Percentiles rank a stretch among this genome's conserved stretches.
phyloP scores from a whole-genome alignment of 2,888 invertebrate genomes.

The Thera britannica region DNA sequence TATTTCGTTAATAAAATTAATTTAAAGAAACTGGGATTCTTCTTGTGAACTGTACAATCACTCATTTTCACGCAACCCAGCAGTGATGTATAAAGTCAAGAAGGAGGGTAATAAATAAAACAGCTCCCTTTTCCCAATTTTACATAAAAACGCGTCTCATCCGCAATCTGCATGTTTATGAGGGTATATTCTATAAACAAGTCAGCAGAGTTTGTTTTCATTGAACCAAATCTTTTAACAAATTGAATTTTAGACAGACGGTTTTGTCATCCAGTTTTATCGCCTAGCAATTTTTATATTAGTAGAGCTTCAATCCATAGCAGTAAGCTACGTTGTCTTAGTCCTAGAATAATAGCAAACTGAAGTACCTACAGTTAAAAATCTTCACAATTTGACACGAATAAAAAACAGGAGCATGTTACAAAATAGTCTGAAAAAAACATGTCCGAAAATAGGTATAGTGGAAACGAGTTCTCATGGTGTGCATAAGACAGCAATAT shows the following conservation, averaged over 20 bases:
- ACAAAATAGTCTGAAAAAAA: not conserved
- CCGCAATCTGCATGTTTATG: constrained; percentile 85
- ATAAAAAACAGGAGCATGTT: not conserved
- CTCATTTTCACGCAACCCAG: constrained; percentile 62
- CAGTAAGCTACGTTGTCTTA: too few species aligned
- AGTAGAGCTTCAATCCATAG: not conserved
- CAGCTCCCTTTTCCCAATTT: constrained; percentile 77
- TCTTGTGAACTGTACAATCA: constrained; percentile 57
- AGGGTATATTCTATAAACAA: constrained; percentile 84
- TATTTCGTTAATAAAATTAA: too few species aligned
- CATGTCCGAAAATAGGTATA: constrained; percentile 27
- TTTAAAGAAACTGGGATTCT: too few species aligned
- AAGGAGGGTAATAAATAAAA: constrained; percentile 83
- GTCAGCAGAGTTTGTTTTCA: constrained; percentile 52
- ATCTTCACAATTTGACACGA: too few species aligned
- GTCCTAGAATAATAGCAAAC: too few species aligned
- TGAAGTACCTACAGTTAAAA: too few species aligned
- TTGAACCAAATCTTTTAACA: constrained; percentile 8
- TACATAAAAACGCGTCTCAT: constrained; percentile 83
- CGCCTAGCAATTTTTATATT: not conserved
- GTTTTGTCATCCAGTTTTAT: not conserved
- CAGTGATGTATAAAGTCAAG: constrained; percentile 74
- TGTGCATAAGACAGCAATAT: constrained; percentile 69
- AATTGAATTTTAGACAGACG: constrained; percentile 33
- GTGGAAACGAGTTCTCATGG: constrained; percentile 30